Evolutionary conservation across 2,113 vertebrate genomes (phyloP).

Genomic region (Corydoras sp.): DNA sequence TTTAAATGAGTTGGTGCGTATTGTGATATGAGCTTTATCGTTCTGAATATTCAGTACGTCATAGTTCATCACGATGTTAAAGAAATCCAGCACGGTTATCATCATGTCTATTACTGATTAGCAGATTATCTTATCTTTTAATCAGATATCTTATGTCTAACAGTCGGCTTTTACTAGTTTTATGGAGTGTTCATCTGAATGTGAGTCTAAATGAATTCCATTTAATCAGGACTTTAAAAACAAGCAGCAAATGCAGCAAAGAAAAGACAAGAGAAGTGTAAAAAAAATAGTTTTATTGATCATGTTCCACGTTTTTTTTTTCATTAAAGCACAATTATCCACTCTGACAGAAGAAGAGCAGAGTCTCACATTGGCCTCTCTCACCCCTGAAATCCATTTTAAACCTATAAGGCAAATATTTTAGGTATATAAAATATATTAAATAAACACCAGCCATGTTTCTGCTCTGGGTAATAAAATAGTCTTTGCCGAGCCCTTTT

Average conservation of each 20-base stretch:
- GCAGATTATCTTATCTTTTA: not conserved
- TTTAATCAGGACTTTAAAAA: too few relatives aligned
- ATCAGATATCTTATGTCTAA: not conserved
- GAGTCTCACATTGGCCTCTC: not conserved
- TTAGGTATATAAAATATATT: conserved; percentile 35
- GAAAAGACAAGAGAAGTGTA: not conserved
- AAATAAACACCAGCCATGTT: conserved; percentile 21
- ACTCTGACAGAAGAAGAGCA: not conserved
- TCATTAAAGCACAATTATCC: too few relatives aligned
- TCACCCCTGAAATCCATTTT: conserved; percentile 1
- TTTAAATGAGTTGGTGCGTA: too few relatives aligned
- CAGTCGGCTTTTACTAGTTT: too few relatives aligned
- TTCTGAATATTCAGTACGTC: too few relatives aligned
- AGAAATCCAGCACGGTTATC: too few relatives aligned
- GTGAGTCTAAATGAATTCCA: too few relatives aligned
- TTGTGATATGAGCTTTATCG: too few relatives aligned
- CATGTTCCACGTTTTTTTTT: too few relatives aligned
- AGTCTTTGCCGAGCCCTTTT: conserved; percentile 30
- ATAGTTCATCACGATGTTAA: too few relatives aligned
- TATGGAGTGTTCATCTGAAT: too few relatives aligned
- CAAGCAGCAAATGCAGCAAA: not conserved
- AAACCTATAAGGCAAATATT: conserved; percentile 15
- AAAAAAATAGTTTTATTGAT: not conserved
- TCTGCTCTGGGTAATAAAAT: conserved; percentile 19
- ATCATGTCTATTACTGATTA: too few relatives aligned